Evolutionary conservation across 2,113 vertebrate species (phyloP), one percentile per base, ranked within the genome.

Genomic region (Empidonax traillii): DNA sequence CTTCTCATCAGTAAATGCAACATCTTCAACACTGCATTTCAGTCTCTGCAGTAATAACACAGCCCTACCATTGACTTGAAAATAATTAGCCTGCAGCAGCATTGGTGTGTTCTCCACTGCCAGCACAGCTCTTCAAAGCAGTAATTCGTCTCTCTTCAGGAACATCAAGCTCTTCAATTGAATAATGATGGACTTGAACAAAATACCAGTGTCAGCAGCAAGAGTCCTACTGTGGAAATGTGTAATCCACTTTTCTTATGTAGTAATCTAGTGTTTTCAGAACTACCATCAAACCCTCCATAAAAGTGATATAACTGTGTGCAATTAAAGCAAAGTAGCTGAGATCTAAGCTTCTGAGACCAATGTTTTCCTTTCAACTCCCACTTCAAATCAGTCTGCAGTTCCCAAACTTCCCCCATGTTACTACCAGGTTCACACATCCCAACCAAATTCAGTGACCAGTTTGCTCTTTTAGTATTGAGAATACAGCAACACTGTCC

Each of bases 101-200:
- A 69, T 49, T 66, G 74, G 82, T 87, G 84, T 93, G 92, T 97
- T 94, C 90, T 92, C 95, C 90, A 71, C 79, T 58, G 46, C 27
- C 63, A 85, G 39, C 30, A 59, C 51, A 79, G 71, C 33, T 89
- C 71, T 87, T 95, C 77, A 93, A 95, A 95, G 80, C 66, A 93
- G 47, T 93, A 96, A 96, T 97, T 96, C 17, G 0, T 87, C 71
- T 93, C 94, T 93, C 93, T 89, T 96, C 85, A 90, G 91, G 83
- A 95, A 23, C 80, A 91, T 96, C 79, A 94, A 81, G 71, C 33
- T 91, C 65, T 96, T 95, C 91, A 93, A 92, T 51, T 93, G 80
- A 94, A 93, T 96, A 97, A 96, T 95, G 94, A 97, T 87, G 85
- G 93, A 96, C 65, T 96, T 61, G 74, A 87, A 68, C 67, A 96